phyloP scores from a whole-genome alignment of 2,797 vertebrate species.

The Lemur catta region DNA sequence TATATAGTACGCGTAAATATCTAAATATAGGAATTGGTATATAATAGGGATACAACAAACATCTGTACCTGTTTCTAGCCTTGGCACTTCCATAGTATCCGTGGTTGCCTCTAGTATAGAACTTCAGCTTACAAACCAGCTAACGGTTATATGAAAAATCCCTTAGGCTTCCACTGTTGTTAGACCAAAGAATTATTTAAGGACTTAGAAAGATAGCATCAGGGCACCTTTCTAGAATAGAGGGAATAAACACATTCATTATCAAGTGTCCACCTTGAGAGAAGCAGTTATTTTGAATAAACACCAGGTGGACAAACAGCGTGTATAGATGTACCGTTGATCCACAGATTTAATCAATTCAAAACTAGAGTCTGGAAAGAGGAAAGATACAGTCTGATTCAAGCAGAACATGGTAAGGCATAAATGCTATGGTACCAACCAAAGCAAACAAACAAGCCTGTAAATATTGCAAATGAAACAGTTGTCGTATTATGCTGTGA shows the following conservation, averaged over 20 bases:
- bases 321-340: slow-evolving; percentile 37
- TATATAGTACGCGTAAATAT: neutral
- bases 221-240: neutral
- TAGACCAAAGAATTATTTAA: slow-evolving; percentile 54
- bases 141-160: slow-evolving; percentile 7
- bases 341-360: neutral
- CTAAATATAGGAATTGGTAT: neutral
- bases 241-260: slow-evolving; percentile 40
- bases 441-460: neutral
- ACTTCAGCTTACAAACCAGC: neutral
- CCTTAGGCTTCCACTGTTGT: neutral
- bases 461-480: neutral
- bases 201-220: slow-evolving; percentile 42
- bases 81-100: neutral
- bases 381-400: neutral
- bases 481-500: neutral
- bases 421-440: neutral
- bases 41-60: neutral
- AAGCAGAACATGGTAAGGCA: neutral
- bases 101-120: neutral
- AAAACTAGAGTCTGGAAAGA: neutral
- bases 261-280: slow-evolving; percentile 47
- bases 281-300: slow-evolving; percentile 48
- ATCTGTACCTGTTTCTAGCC: neutral
- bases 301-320: slow-evolving; percentile 51